Evolutionary conservation across 2,888 invertebrate genomes (phyloP), one percentile per base, ranked within the genome.

Genomic region (Oxycera nigricornis): DNA sequence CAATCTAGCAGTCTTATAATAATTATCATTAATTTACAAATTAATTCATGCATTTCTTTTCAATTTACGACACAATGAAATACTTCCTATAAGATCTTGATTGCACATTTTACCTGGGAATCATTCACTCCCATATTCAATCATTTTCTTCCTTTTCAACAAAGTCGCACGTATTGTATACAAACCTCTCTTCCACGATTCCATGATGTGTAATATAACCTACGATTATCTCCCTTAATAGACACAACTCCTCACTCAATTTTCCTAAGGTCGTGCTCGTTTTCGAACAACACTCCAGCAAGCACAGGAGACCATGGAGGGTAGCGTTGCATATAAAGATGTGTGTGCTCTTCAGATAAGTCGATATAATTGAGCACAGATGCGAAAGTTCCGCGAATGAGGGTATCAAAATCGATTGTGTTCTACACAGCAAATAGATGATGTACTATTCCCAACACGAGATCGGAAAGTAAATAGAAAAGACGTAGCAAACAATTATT

Each of bases 401-500:
- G 70, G 86, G 86, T 78, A 86, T 83, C 78, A 86, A 80, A 75
- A 85, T 81, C 22, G 86, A 83, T 79, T 85, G 84, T 67, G 85
- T 84, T 78, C 84, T 84, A 79, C 86, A 86, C 79, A 86, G 78
- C 78, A 85, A 81, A 81, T 85, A 86, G 78, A 85, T 84, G 78
- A 86, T 83, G 78, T 85, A 81, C 83, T 85, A 52, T 35, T 20
- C 30, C 30, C 72, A 30, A 26, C 55, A 67, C 28, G 41, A 55
- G 24, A 70, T 41, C 6, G 41, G 41, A 20, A 52, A 50, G 20
- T 70, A 67, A 73, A 46, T 46, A 46, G 11, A 55, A 55, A 57
- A 22, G 39, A 39, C n/a, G 55, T 67, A 77, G 76, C 65, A 77
- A 39, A 22, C 24, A 65, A 59, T 30, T 28, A 59, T 59, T 1